Conservation (phyloP, 2,797 vertebrate genomes). For the Microctenopoma steveboyesi region DNA sequence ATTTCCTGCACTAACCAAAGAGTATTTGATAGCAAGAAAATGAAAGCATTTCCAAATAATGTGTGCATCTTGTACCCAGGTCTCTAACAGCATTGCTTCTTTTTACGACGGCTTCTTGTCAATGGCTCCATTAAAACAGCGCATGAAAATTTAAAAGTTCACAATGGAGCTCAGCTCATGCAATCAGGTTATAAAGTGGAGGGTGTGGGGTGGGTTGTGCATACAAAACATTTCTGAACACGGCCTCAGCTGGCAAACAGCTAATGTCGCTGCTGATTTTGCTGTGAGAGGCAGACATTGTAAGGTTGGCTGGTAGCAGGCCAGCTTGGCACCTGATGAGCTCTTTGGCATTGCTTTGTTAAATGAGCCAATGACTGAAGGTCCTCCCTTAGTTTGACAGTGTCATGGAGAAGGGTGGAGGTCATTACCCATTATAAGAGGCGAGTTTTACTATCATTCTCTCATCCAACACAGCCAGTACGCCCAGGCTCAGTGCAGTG, state of each 20-base stretch:
- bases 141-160: slow-evolving; percentile 37
- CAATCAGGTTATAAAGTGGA: slow-evolving; percentile 32
- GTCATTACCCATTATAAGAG: slow-evolving; percentile 59
- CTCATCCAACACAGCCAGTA: slow-evolving; percentile 47
- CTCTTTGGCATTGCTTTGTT: slow-evolving; percentile 58
- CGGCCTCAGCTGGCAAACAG: slow-evolving; percentile 56
- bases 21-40: slow-evolving; percentile 6
- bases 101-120: neutral
- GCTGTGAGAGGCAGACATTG: slow-evolving; percentile 38
- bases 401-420: slow-evolving; percentile 55
- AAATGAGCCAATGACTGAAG: slow-evolving; percentile 50
- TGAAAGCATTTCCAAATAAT: neutral
- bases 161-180: slow-evolving; percentile 13
- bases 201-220: slow-evolving; percentile 33
- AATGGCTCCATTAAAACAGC: slow-evolving; percentile 27
- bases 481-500: slow-evolving; percentile 34
- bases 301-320: slow-evolving; percentile 48
- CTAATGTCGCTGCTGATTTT: slow-evolving; percentile 48
- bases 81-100: slow-evolving; percentile 7
- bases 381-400: slow-evolving; percentile 55
- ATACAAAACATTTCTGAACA: slow-evolving; percentile 56
- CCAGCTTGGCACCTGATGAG: slow-evolving; percentile 50
- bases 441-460: slow-evolving; percentile 60
- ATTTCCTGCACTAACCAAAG: slow-evolving; percentile 7
- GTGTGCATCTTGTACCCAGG: slow-evolving; percentile 8